A percentile compares a stretch with the other conserved stretches of the same genome.
Evolutionary conservation across 92 coral and sea anemone species (phyloP).

Genomic region (Phymanthus crucifer): DNA sequence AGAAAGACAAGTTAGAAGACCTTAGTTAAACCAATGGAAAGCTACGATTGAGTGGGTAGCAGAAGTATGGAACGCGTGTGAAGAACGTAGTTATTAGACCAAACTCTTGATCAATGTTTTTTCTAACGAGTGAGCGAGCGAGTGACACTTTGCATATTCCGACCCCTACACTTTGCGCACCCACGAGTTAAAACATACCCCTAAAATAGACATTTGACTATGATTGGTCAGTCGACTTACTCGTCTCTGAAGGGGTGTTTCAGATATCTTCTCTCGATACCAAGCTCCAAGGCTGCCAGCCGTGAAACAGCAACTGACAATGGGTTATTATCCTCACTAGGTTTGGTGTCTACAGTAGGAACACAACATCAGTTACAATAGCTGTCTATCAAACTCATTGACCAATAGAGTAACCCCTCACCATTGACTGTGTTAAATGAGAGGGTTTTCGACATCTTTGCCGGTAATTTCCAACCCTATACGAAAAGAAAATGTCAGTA

Average conservation of each 20-base stretch:
- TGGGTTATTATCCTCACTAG: slow-evolving; percentile 61
- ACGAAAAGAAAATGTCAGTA: not conserved
- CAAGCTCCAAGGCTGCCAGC: slow-evolving; percentile 80
- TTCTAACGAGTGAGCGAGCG: too few species aligned
- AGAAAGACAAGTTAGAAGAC: not conserved
- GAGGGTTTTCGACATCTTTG: slow-evolving; percentile 85
- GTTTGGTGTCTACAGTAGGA: slow-evolving; percentile 42
- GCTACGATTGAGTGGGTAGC: too few species aligned
- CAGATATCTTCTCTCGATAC: slow-evolving; percentile 88
- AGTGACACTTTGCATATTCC: too few species aligned
- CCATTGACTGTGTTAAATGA: slow-evolving; percentile 70
- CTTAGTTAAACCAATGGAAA: too few species aligned
- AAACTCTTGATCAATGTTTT: too few species aligned
- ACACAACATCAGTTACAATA: not conserved
- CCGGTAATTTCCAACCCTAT: slow-evolving; percentile 94
- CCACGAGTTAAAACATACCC: too few species aligned
- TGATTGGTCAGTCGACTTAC: slow-evolving; percentile 48
- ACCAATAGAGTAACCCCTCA: slow-evolving; percentile 31
- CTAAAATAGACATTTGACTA: not conserved
- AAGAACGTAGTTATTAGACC: too few species aligned
- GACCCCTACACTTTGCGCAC: too few species aligned
- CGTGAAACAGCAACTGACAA: slow-evolving; percentile 82
- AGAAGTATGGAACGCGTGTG: too few species aligned
- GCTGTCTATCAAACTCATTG: not conserved
- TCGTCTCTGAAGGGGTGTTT: slow-evolving; percentile 93